A percentile compares a stretch with the other conserved stretches of the same genome.
Evolutionary conservation across 2,113 vertebrate genomes (phyloP).

Genomic region (Antigone vipio): DNA sequence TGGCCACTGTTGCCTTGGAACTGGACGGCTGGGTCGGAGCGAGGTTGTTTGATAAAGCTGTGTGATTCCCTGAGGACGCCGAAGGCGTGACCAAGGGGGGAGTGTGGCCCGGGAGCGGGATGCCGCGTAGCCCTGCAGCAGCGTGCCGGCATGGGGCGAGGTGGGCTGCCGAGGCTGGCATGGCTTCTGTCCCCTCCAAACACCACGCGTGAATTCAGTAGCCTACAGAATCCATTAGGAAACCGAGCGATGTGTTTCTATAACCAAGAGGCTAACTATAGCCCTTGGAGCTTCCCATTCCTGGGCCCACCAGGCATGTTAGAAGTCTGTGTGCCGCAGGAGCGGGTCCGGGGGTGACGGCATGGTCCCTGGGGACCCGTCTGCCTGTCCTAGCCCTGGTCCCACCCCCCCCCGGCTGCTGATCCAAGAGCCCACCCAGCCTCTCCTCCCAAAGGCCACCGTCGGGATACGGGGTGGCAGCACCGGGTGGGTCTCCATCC

Average conservation of each 20-base stretch:
- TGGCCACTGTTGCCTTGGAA: not conserved
- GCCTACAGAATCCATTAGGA: not conserved
- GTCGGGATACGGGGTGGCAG: accelerated
- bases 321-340: not conserved
- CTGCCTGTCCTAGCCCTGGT: accelerated
- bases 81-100: not conserved
- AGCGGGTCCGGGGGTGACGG: accelerated
- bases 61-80: not conserved
- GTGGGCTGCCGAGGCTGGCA: not conserved
- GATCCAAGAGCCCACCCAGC: not conserved
- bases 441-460: not conserved
- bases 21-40: not conserved
- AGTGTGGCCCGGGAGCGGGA: accelerated
- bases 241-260: not conserved
- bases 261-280: not conserved
- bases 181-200: not conserved
- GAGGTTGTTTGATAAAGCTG: not conserved
- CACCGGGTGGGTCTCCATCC: accelerated
- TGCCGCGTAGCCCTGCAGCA: not conserved
- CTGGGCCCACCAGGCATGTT: not conserved
- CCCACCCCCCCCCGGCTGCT: not conserved
- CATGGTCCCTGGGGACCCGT: not conserved
- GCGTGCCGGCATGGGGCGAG: accelerated
- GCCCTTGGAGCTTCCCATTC: not conserved
- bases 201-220: too few relatives aligned